Conservation (phyloP, 2,888 invertebrate species). For the Drosophila pseudotakahashii region DNA sequence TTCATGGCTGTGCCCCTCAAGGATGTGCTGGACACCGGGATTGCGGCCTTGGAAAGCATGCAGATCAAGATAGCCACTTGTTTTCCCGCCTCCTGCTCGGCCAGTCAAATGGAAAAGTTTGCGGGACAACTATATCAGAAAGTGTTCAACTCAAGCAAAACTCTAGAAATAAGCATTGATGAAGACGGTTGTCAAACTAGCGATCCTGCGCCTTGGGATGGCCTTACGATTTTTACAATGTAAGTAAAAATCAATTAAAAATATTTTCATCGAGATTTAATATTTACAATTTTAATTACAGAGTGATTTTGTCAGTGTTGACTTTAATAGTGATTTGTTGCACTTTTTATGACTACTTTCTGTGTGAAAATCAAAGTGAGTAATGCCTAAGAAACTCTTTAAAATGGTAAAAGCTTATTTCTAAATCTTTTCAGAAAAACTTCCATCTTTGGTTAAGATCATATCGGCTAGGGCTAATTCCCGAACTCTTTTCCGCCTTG, state of each 20-base stretch:
- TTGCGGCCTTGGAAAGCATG: neutral
- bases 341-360: conserved; percentile 59
- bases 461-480: conserved; percentile 72
- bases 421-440: conserved; percentile 9
- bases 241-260: conserved; percentile 34
- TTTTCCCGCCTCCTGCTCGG: conserved; percentile 62
- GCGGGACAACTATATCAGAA: conserved; percentile 26
- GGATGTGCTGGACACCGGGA: neutral
- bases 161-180: conserved; percentile 1
- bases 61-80: conserved; percentile 57
- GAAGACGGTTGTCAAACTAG: conserved; percentile 39
- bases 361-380: conserved; percentile 48
- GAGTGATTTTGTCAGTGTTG: conserved; percentile 47
- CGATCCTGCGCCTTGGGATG: conserved; percentile 30
- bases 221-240: conserved; percentile 68
- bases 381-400: neutral
- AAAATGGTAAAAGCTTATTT: neutral
- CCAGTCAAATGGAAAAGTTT: conserved; percentile 44
- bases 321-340: conserved; percentile 20
- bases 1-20: conserved; percentile 23
- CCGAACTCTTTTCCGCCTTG: conserved; percentile 50
- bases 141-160: conserved; percentile 8
- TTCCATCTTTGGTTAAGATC: conserved; percentile 45
- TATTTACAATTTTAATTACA: conserved; percentile 4
- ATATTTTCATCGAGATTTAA: neutral